Conservation (phyloP, 2,113 vertebrate species). For the Rallus limicola region DNA sequence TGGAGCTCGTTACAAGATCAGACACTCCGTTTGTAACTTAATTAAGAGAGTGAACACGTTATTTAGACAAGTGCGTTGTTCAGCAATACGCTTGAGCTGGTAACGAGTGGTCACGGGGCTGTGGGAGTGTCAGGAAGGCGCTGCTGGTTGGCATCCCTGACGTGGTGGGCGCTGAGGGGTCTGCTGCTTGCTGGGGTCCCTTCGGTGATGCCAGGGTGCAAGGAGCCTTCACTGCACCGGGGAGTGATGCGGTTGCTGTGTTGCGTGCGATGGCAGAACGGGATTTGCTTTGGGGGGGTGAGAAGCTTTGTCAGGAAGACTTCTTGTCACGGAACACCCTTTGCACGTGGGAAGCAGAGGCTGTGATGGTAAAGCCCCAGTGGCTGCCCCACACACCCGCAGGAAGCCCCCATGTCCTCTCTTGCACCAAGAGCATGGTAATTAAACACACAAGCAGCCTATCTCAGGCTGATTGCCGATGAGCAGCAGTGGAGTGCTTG, state of each 20-base stretch:
- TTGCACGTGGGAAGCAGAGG: slow-evolving; percentile 74
- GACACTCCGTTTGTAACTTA: neutral
- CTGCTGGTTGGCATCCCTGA: accelerated
- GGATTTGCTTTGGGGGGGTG: slow-evolving; percentile 77
- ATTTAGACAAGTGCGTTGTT: neutral
- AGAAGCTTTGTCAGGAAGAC: slow-evolving; percentile 69
- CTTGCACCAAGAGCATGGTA: slow-evolving; percentile 28
- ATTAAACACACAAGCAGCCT: neutral
- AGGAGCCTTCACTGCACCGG: neutral
- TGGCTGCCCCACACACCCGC: slow-evolving; percentile 69
- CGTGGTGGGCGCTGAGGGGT: no score
- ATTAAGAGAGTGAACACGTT: neutral
- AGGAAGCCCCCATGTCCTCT: slow-evolving; percentile 74
- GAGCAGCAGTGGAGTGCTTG: neutral
- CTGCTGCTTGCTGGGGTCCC: no score
- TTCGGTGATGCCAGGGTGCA: no score
- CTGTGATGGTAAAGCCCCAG: slow-evolving; percentile 68
- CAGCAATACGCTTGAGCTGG: neutral
- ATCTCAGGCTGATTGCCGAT: neutral
- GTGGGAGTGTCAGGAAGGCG: neutral
- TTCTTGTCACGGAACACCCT: slow-evolving; percentile 78
- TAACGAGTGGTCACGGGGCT: no score
- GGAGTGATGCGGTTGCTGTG: neutral
- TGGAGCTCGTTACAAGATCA: neutral
- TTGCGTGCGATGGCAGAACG: neutral